Percentiles rank a stretch among this genome's conserved stretches.
These are phyloP conservation scores for Corythornis leucogaster DNA, from an alignment of 2,797 vertebrate genomes.

Conservation along the genomic window DNA sequence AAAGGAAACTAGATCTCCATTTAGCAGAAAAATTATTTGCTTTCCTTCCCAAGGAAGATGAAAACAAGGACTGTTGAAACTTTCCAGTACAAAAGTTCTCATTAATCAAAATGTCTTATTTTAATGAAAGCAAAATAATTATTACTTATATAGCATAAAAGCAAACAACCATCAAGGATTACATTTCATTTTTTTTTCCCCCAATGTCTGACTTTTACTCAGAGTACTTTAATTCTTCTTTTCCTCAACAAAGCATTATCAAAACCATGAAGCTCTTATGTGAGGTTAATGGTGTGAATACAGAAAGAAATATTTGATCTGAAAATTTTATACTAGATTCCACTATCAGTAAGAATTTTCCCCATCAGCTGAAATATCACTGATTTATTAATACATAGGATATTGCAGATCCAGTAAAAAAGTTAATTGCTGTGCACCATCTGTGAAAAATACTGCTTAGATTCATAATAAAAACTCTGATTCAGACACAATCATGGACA, in stretches of 20 bases:
- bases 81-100: background rate
- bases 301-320: background rate
- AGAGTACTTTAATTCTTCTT: background rate
- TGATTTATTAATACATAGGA: background rate
- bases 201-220: background rate
- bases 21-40: conserved; percentile 1
- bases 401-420: background rate
- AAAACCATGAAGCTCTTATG: background rate
- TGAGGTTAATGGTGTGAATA: background rate
- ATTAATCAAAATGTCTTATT: conserved; percentile 1
- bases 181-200: background rate
- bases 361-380: background rate
- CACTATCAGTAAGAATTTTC: background rate
- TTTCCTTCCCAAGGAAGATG: background rate
- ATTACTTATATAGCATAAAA: conserved; percentile 8
- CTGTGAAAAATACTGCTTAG: background rate
- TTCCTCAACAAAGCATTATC: background rate
- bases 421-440: background rate
- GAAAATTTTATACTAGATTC: background rate
- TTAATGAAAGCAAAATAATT: conserved; percentile 22
- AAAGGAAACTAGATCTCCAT: conserved; percentile 29
- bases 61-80: background rate
- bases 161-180: background rate
- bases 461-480: background rate
- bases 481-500: background rate